phyloP scores from a whole-genome alignment of 2,888 invertebrate genomes.

The Nineta flava region DNA sequence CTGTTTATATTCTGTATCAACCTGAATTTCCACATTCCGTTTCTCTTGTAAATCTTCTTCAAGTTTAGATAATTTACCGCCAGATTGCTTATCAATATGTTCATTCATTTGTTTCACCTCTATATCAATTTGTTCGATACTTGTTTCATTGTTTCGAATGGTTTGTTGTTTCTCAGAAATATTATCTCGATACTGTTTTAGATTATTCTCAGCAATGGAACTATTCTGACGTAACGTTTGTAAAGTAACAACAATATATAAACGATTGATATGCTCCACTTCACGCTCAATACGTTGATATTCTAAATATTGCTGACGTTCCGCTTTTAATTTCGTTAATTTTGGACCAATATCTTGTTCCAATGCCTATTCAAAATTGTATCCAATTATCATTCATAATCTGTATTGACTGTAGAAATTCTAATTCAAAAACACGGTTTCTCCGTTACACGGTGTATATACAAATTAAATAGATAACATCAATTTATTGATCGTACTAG shows the following conservation, averaged over 20 bases:
- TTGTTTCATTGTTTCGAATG: constrained; percentile 17
- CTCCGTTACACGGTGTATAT: too few species aligned
- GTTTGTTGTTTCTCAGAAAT: constrained; percentile 8
- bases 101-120: constrained; percentile 37
- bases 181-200: constrained; percentile 11
- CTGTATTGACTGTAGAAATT: too few species aligned
- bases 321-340: constrained; percentile 68
- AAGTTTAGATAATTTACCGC: constrained; percentile 42
- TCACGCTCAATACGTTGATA: constrained; percentile 76
- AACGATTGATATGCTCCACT: constrained; percentile 60
- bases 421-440: too few species aligned
- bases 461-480: too few species aligned
- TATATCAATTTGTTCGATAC: constrained; percentile 22
- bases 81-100: constrained; percentile 48
- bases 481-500: too few species aligned
- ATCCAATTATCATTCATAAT: too few species aligned
- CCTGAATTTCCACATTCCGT: constrained; percentile 51
- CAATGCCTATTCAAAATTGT: constrained; percentile 34
- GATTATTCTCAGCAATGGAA: constrained; percentile 12
- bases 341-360: constrained; percentile 84
- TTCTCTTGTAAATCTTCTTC: constrained; percentile 45
- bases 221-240: constrained; percentile 23
- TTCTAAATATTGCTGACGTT: constrained; percentile 70
- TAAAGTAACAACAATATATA: constrained; percentile 60
- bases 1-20: constrained; percentile 44